A percentile compares a stretch with the other conserved stretches of the same genome.
Conservation (phyloP, 2,888 invertebrate species). For the Archaeoteleia sp. region DNA sequence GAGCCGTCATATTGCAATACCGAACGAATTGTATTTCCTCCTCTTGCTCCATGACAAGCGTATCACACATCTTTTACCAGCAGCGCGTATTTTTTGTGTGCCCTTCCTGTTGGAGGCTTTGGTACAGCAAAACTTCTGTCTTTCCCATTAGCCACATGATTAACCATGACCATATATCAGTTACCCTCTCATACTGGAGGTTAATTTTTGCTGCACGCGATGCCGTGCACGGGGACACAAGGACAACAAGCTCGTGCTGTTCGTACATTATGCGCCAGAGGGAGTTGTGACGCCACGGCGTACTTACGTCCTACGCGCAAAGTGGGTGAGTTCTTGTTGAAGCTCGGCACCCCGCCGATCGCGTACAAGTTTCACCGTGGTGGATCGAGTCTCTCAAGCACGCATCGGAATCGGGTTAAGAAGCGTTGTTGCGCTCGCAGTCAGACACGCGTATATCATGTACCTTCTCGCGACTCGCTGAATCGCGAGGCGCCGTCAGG, state of each 20-base stretch:
- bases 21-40: conserved; percentile 40
- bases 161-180: conserved; percentile 24
- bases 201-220: conserved; percentile 42
- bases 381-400: conserved; percentile 28
- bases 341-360: conserved; percentile 41
- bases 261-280: conserved; percentile 3
- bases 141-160: conserved; percentile 38
- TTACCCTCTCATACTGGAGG: conserved; percentile 22
- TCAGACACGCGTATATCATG: conserved; percentile 48
- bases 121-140: conserved; percentile 8
- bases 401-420: conserved; percentile 25
- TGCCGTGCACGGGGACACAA: conserved; percentile 23
- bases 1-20: conserved; percentile 38
- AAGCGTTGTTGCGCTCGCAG: conserved; percentile 48
- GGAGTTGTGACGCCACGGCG: conserved; percentile 1
- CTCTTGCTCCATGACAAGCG: conserved; percentile 34
- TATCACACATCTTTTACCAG: conserved; percentile 41
- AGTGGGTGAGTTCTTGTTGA: conserved; percentile 39
- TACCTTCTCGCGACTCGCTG: conserved; percentile 50
- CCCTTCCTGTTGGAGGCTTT: neutral
- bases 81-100: conserved; percentile 19
- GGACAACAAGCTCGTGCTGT: neutral
- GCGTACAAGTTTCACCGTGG: conserved; percentile 35
- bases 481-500: conserved; percentile 33
- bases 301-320: conserved; percentile 39